phyloP scores from a whole-genome alignment of 2,113 vertebrate genomes.

The Myocastor coypus region DNA sequence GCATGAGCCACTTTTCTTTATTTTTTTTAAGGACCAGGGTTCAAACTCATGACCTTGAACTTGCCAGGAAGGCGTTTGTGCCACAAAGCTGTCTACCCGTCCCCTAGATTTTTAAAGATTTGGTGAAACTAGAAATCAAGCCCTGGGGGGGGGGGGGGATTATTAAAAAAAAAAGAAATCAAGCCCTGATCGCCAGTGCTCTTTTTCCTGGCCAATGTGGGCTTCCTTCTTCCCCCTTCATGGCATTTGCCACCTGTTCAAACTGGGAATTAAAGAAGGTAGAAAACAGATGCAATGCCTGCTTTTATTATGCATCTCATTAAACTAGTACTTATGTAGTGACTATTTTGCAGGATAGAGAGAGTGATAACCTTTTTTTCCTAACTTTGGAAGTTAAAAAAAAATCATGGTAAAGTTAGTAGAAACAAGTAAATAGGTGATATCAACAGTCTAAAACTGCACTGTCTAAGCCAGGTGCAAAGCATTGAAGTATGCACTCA shows the following conservation, averaged over 20 bases:
- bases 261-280: background rate
- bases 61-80: too few relatives aligned
- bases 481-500: background rate
- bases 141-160: too few relatives aligned
- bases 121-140: background rate
- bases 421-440: background rate
- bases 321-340: background rate
- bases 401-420: constrained; percentile 39
- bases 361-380: background rate
- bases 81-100: too few relatives aligned
- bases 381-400: constrained; percentile 11
- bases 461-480: background rate
- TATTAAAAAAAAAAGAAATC: background rate
- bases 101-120: background rate
- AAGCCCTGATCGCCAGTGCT: background rate
- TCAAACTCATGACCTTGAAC: too few relatives aligned
- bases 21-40: too few relatives aligned
- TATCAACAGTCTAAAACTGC: background rate
- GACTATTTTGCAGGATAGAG: background rate
- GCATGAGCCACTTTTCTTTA: too few relatives aligned
- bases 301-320: background rate
- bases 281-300: background rate
- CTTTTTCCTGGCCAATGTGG: background rate
- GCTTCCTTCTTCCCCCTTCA: background rate
- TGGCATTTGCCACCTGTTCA: background rate